Percentiles rank a stretch among this genome's conserved stretches.
Evolutionary conservation across 2,888 invertebrate genomes (phyloP).

Genomic region (Ormia ochracea): DNA sequence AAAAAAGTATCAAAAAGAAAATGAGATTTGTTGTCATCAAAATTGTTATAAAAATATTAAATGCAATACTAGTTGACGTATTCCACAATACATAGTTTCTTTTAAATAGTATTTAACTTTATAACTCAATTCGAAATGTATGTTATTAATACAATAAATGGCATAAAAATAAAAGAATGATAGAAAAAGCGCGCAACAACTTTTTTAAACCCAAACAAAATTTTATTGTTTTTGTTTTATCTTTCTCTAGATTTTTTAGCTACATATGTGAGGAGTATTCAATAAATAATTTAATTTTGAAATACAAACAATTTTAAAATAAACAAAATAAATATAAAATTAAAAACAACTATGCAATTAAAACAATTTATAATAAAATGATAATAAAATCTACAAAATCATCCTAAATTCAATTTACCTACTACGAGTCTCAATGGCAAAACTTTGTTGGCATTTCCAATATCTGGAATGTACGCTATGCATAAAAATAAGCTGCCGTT

Average conservation of each 20-base stretch:
- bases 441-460: constrained; percentile 6
- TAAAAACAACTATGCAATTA: constrained; percentile 24
- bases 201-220: constrained; percentile 9
- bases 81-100: constrained; percentile 10
- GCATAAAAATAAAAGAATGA: constrained; percentile 53
- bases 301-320: constrained; percentile 38
- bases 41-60: constrained; percentile 32
- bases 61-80: constrained; percentile 47
- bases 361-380: constrained; percentile 26
- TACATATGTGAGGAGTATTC: constrained; percentile 56
- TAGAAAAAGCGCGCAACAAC: constrained; percentile 57
- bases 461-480: constrained; percentile 5
- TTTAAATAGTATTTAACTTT: constrained; percentile 22
- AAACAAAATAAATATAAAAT: constrained; percentile 26
- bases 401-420: constrained; percentile 7
- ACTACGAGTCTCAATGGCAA: constrained; percentile 5
- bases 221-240: constrained; percentile 45
- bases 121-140: constrained; percentile 1
- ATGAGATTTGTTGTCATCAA: constrained; percentile 57
- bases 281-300: constrained; percentile 29
- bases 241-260: constrained; percentile 42
- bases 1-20: constrained; percentile 23
- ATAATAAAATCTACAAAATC: constrained; percentile 17
- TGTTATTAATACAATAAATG: constrained; percentile 12
- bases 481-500: constrained; percentile 1